Evolutionary conservation across 92 coral and sea anemone species (phyloP), one percentile per base, ranked within the genome.

Genomic region (Heteractis magnifica): DNA sequence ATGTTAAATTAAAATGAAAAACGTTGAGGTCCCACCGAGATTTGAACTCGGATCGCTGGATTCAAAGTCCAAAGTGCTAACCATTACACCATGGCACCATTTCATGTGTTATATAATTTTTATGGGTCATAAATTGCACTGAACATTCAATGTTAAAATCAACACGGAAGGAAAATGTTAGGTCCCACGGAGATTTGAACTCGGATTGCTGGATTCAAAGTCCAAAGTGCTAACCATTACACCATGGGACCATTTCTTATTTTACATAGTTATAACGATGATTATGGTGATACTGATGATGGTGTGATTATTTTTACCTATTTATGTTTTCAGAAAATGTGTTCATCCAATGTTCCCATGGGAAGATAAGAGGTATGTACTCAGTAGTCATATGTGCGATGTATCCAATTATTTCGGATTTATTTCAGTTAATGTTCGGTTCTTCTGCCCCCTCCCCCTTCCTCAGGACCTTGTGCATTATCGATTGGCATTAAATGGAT

Each of bases 51-150:
- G 97, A 90, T 93, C 92, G 89, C 91, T 90, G 97, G 97, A 93
- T 90, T 93, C 92, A 93, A 59, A 93, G 97, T 93, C 97, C 97
- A 90, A 87, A 90, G 97, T 90, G 97, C 97, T 93, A 88, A 93
- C 92, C 97, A 90, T 93, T 93, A 93, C 97, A 93, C 94, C 97
- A 93, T 90, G 91, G 97, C 81, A 82, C 83, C 83, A 64, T 79
- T 23, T 76, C 50, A 26, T 26, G 26, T 26, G 26, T 26, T 26
- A 26, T n/a, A n/a, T n/a, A 26, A 26, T 0, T 26, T 0, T 26
- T 53, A 53, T 53, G 13, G 58, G 13, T 0, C 0, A 34, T 0
- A 34, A 34, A 34, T 34, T 34, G 44, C 44, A 34, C 34, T 26
- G 44, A 34, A 34, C 44, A 34, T 34, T 34, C 44, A 34, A 34